Conservation (phyloP, 2,888 invertebrate genomes). For the Eledona agricola region DNA sequence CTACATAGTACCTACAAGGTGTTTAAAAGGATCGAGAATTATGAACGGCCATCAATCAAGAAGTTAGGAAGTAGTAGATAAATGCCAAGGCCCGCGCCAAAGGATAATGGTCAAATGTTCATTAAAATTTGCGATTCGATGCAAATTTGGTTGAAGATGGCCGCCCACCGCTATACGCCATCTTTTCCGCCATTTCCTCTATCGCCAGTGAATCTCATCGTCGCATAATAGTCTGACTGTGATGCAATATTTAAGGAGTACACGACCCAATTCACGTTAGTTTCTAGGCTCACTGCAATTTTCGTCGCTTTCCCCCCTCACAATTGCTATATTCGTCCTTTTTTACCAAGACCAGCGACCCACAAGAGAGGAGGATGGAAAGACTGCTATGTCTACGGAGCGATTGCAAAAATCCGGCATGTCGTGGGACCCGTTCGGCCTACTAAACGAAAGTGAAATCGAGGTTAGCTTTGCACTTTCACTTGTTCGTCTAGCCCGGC, state of each 20-base stretch:
- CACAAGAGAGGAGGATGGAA: no score
- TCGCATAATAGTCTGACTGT: constrained; percentile 59
- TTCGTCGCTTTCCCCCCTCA: constrained; percentile 37
- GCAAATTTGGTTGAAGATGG: no score
- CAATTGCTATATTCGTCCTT: constrained; percentile 28
- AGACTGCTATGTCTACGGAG: constrained; percentile 24
- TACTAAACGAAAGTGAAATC: constrained; percentile 66
- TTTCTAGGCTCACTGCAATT: constrained; percentile 57
- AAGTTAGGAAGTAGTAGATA: no score
- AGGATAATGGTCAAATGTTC: no score
- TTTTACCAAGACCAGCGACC: no score
- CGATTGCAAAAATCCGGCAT: constrained; percentile 47
- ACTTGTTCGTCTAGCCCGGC: constrained; percentile 63
- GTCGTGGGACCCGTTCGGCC: constrained; percentile 64
- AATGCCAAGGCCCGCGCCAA: no score
- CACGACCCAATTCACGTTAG: constrained; percentile 62
- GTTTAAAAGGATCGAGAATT: no score
- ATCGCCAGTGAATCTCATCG: constrained; percentile 55
- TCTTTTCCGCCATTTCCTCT: constrained; percentile 18
- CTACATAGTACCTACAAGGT: no score
- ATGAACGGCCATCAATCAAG: no score
- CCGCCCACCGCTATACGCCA: constrained; percentile 12
- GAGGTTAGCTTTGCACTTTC: constrained; percentile 65
- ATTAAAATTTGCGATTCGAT: no score
- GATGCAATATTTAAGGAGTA: constrained; percentile 61